Base-by-base conservation (phyloP, 1,140 invertebrate genomes). In the Cydia splendana region DNA sequence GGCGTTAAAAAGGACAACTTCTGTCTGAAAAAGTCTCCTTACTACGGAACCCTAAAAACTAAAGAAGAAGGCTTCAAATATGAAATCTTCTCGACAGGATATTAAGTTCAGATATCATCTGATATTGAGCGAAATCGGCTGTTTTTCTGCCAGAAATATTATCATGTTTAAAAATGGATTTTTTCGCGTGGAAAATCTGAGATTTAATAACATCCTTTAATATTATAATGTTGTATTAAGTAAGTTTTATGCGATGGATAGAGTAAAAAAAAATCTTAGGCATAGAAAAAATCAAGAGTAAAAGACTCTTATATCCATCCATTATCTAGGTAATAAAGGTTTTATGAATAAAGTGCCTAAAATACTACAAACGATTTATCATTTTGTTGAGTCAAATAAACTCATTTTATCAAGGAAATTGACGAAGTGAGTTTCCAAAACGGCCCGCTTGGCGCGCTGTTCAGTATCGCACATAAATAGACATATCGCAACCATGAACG, bases 101-200 rank as follows among this genome's bases (percentile, higher is more conserved):
- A 62, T 62, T 62, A 62, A 62, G 20, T 62, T 62, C 57, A 62
- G 57, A 62, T 62, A 62, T 62, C 20, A 62, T 62, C 57, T 62
- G 20, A 62, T 62, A 24, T 24, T 24, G 20, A 12, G 57, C 9
- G 20, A 62, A 24, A 12, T 2, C n/a, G 20, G 20, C 57, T 62
- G 20, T 24, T 62, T 53, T 62, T 62, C 57, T 62, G 57, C 20
- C 57, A 62, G 57, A 20, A 62, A 62, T 62, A 62, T 62, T 62
- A 62, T 53, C 51, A 53, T n/a, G n/a, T 62, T 62, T 62, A 24
- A 62, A 62, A 62, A 24, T 9, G 10, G 9, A 24, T 62, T 24
- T 24, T n/a, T 62, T 24, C 4, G 20, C 9, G 9, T 62, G 9
- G 57, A 62, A 62, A 24, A 62, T 62, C 7, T 5, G 57, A 24